Base-by-base conservation (phyloP, 2,113 vertebrate species). In the Chaetorhynchus papuensis region DNA sequence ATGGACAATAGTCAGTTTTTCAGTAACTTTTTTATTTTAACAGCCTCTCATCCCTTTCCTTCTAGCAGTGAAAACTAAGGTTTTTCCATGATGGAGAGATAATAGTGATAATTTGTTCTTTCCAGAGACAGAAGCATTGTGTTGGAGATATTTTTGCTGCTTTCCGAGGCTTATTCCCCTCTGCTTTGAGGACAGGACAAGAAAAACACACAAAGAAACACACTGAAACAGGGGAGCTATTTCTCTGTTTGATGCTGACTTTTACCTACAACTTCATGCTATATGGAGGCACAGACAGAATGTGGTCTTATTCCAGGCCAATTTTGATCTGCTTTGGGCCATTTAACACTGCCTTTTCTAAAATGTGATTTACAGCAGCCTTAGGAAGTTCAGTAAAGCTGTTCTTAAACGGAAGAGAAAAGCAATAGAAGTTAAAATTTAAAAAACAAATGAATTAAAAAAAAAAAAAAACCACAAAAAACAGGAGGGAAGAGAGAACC, bases 241-340 rank as follows among this genome's bases (percentile, higher is more conserved):
- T 83, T 82, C 28, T 87, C 42, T 89, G 2, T 57, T 86, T 90
- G 33, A 35, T 79, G 39, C 24, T 89, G 69, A 70, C 44, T 84
- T 65, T 76, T 76, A 56, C 56, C 21, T 80, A 33, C 9, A 60
- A 4, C 42, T 59, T 74, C 19, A 20, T 31, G 60, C 23, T 69
- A 13, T 8, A 4, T 37, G 33, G 17, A 72, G 57, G 39, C 9
- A 39, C 52, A 78, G 53, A 15, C 0, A 0, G 37, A 47, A 19
- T 60, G 17, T 50, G 33, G 12, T 63, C 42, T 60, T 80, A 27
- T 15, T 76, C 41, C n/a, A 63, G 69, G 10, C 6, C 23, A 39
- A 1, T 59, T 91, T 93, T 87, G 24, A 5, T 68, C 33, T 39
- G 23, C 37, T 93, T 84, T 83, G 53, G 28, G 39, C 61, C 7